These are phyloP conservation scores for Pangasius larnaudii DNA, from an alignment of 2,797 vertebrate genomes.

Conservation along the genomic window DNA sequence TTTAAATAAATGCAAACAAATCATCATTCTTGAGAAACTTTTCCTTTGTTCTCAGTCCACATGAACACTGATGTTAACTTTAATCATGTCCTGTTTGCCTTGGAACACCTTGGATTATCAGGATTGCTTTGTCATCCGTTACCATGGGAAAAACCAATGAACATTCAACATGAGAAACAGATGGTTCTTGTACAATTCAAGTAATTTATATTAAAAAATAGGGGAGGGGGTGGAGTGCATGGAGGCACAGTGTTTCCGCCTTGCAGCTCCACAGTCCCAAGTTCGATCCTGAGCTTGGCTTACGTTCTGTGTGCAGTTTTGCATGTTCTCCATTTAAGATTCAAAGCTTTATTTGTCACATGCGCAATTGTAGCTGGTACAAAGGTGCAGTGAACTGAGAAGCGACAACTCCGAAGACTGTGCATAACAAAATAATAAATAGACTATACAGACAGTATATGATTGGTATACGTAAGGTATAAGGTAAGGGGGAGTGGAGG, in stretches of 20 bases:
- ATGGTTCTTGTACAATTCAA: not conserved
- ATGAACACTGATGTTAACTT: not conserved
- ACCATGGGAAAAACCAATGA: not conserved
- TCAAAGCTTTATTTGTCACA: not conserved
- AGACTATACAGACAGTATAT: not conserved
- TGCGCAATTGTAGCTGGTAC: not conserved
- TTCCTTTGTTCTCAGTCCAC: not conserved
- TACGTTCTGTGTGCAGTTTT: not conserved
- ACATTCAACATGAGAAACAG: not conserved
- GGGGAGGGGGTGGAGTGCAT: not conserved
- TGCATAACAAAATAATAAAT: not conserved
- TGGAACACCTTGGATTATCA: not conserved
- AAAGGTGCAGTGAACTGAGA: not conserved
- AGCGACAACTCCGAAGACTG: not conserved
- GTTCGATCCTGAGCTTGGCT: not conserved
- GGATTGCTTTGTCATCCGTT: not conserved
- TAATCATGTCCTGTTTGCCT: not conserved
- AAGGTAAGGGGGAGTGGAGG: not conserved
- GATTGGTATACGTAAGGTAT: not conserved
- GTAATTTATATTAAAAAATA: not conserved
- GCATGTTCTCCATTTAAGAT: not conserved
- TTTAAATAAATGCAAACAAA: constrained; percentile 16
- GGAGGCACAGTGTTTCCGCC: not conserved
- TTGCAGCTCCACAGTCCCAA: not conserved
- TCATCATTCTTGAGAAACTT: not conserved